Conservation (phyloP, 2,888 invertebrate genomes). For the Tenthredo scrophulariae region DNA sequence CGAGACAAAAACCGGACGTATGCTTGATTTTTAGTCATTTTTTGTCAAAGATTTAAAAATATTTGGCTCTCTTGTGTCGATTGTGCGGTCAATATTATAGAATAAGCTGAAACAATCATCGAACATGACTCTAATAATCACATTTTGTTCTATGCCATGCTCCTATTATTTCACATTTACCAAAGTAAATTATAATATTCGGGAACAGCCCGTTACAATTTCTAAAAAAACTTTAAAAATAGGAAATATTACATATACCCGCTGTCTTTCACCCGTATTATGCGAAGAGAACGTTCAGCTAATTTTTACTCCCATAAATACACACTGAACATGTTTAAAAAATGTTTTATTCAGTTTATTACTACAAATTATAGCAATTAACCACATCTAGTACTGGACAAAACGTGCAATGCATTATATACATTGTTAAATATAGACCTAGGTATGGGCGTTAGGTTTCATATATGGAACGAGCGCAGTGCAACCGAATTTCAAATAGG, state of each 20-base stretch:
- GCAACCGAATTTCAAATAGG: not conserved
- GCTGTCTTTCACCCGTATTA: not conserved
- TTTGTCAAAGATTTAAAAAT: not conserved
- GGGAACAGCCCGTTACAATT: not conserved
- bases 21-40: slow-evolving; percentile 14
- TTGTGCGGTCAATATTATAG: not conserved
- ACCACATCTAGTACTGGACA: not conserved
- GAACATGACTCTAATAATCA: not conserved
- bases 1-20: not conserved
- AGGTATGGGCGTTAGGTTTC: not conserved
- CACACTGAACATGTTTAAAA: not conserved
- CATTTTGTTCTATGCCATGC: not conserved
- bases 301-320: slow-evolving; percentile 9
- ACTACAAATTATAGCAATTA: slow-evolving; percentile 38
- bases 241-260: not conserved
- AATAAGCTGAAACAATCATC: not conserved
- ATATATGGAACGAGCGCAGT: not conserved
- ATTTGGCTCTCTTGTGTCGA: not conserved
- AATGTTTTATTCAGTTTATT: slow-evolving; percentile 40
- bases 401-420: slow-evolving; percentile 30
- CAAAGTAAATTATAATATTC: not conserved
- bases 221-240: not conserved
- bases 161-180: not conserved
- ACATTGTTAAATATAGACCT: slow-evolving; percentile 2
- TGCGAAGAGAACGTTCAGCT: not conserved